These are phyloP conservation scores for Pemphredon lugubris DNA, from an alignment of 2,888 invertebrate species.

Conservation along the genomic window DNA sequence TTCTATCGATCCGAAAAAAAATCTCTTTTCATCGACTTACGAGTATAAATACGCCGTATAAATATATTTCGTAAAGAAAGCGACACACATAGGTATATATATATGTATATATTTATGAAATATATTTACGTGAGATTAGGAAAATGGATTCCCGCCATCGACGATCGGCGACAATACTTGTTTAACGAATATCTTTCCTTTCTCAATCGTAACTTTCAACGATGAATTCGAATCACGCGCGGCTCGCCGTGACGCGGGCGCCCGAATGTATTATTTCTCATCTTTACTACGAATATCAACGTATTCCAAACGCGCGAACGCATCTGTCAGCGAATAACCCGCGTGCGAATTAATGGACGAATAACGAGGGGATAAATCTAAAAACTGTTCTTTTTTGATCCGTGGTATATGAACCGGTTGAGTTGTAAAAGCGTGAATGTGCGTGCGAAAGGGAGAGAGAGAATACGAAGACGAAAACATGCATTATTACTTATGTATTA, in stretches of 20 bases:
- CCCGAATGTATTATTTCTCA: slow-evolving; percentile 57
- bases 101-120: no score
- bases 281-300: slow-evolving; percentile 24
- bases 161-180: slow-evolving; percentile 6
- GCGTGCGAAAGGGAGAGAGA: slow-evolving; percentile 30
- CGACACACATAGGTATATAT: no score
- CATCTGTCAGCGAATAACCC: slow-evolving; percentile 32
- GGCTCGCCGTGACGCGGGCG: slow-evolving; percentile 55
- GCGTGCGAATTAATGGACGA: slow-evolving; percentile 6
- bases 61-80: no score
- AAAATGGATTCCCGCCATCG: not conserved
- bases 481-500: slow-evolving; percentile 74
- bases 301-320: slow-evolving; percentile 30
- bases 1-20: no score
- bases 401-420: slow-evolving; percentile 25
- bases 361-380: slow-evolving; percentile 19
- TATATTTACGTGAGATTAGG: no score
- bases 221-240: slow-evolving; percentile 18
- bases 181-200: not conserved
- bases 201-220: not conserved
- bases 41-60: not conserved
- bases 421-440: slow-evolving; percentile 22
- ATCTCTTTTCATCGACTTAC: slow-evolving; percentile 5
- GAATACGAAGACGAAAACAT: slow-evolving; percentile 62
- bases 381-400: slow-evolving; percentile 38